Conservation (phyloP, 2,113 vertebrate genomes). For the Hippoglossus stenolepis region DNA sequence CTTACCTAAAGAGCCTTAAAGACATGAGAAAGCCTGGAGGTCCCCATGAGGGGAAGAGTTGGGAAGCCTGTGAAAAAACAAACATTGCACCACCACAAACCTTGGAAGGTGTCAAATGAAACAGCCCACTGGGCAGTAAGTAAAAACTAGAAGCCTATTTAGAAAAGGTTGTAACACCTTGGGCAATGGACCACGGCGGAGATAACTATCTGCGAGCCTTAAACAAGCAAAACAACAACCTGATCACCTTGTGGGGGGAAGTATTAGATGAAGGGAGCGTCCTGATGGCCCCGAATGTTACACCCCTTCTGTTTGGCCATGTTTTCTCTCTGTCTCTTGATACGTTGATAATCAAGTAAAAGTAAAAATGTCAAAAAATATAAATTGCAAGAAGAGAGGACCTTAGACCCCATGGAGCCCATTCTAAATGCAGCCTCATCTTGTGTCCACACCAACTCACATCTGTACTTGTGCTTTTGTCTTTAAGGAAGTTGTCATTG, state of each 20-base stretch:
- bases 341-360: too few species aligned
- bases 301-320: too few species aligned
- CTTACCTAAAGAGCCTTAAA: conserved; percentile 77
- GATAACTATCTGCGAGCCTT: background rate
- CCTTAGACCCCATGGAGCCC: background rate
- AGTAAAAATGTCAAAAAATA: background rate
- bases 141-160: conserved; percentile 55
- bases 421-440: too few species aligned
- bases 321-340: too few species aligned
- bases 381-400: background rate
- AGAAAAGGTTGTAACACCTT: conserved; percentile 52
- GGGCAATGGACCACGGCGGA: conserved; percentile 20
- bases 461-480: too few species aligned
- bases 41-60: conserved; percentile 64
- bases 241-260: conserved; percentile 61
- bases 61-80: conserved; percentile 70
- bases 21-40: conserved; percentile 69
- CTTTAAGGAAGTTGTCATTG: background rate
- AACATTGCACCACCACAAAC: conserved; percentile 66
- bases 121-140: conserved; percentile 51
- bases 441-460: background rate
- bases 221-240: conserved; percentile 49
- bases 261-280: background rate
- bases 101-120: conserved; percentile 65
- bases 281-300: too few species aligned